A percentile compares a stretch with the other conserved stretches of the same genome.
These are phyloP conservation scores for Drosophila eohydei DNA, from an alignment of 2,888 invertebrate species.

Conservation along the genomic window DNA sequence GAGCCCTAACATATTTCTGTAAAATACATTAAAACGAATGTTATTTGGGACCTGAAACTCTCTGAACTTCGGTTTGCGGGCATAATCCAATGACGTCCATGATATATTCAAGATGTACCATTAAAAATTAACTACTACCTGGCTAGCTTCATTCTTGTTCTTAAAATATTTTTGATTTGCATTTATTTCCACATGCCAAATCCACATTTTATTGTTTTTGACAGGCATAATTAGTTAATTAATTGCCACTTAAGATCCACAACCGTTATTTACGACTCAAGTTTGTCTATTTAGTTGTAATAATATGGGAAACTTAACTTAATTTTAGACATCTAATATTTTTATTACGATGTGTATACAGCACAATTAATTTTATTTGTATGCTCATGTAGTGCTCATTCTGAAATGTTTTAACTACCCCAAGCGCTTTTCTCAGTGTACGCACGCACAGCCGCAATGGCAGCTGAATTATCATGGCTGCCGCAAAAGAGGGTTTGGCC, in stretches of 20 bases:
- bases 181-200: background rate
- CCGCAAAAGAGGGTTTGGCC: constrained; percentile 53
- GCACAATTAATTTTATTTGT: background rate
- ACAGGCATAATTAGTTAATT: background rate
- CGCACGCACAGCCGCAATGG: constrained; percentile 44
- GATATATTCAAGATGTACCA: no score
- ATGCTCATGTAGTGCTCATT: background rate
- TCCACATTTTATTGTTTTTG: background rate
- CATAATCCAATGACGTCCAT: no score
- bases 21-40: background rate
- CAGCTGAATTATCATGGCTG: constrained; percentile 51
- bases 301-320: background rate
- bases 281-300: background rate
- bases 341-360: no score
- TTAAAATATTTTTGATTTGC: background rate
- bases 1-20: background rate
- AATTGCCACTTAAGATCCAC: background rate
- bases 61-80: no score
- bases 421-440: constrained; percentile 47
- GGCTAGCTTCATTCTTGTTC: no score
- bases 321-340: background rate
- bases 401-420: no score
- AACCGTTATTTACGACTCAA: background rate
- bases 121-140: background rate
- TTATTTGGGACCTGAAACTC: background rate